These are phyloP conservation scores for Macaca nemestrina DNA, from an alignment of 2,113 vertebrate species.

Conservation along the genomic window DNA sequence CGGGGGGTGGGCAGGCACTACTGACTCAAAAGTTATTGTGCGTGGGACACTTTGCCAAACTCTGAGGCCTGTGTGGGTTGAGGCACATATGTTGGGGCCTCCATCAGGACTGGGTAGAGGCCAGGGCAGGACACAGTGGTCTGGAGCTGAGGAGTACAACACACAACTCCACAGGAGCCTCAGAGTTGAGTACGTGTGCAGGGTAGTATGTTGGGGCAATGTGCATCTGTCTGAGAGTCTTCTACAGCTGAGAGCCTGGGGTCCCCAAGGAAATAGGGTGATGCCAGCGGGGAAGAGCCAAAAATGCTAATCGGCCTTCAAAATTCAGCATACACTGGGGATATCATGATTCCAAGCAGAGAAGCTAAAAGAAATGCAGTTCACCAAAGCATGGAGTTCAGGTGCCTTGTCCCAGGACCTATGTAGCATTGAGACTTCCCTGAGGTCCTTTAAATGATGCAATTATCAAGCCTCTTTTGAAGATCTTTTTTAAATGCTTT, in stretches of 20 bases:
- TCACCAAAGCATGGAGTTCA: background rate
- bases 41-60: background rate
- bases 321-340: background rate
- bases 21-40: constrained; percentile 40
- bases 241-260: background rate
- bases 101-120: background rate
- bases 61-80: constrained; percentile 14
- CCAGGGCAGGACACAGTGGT: background rate
- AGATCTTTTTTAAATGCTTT: background rate
- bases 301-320: background rate
- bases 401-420: background rate
- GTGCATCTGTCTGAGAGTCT: background rate
- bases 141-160: background rate
- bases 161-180: background rate
- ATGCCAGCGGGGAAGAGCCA: background rate
- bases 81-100: constrained; percentile 10
- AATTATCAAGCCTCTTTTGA: background rate
- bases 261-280: background rate
- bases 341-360: background rate
- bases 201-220: background rate
- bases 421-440: accelerated
- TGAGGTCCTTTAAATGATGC: background rate
- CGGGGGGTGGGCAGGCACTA: background rate
- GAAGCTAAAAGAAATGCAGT: background rate
- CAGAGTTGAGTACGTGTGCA: accelerated